Conservation (phyloP, 2,888 invertebrate species). For the Drosophila pseudotalamancana region DNA sequence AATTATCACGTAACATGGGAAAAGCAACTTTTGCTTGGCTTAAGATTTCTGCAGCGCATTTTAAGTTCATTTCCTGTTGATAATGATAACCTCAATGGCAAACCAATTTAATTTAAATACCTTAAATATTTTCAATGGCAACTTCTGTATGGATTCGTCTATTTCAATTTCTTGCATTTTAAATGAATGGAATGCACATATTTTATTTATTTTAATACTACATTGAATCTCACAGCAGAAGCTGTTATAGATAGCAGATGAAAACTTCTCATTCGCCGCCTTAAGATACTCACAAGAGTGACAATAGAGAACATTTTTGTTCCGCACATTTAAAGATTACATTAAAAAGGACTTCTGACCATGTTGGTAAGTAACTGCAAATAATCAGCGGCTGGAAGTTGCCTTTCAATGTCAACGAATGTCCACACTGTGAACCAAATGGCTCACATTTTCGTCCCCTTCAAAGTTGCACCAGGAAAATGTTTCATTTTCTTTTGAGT, state of each 20-base stretch:
- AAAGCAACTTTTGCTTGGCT: too few species aligned
- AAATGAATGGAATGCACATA: too few species aligned
- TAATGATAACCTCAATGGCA: too few species aligned
- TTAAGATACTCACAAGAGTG: constrained; percentile 29
- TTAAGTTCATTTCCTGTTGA: too few species aligned
- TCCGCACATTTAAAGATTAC: constrained; percentile 9
- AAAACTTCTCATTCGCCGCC: constrained; percentile 16
- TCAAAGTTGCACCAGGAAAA: constrained; percentile 4
- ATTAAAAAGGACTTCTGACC: constrained; percentile 27
- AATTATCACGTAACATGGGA: too few species aligned
- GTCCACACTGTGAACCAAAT: constrained; percentile 3
- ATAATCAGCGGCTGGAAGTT: constrained; percentile 43
- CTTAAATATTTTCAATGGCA: too few species aligned
- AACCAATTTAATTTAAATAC: too few species aligned
- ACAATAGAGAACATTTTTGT: constrained; percentile 45
- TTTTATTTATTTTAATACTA: too few species aligned
- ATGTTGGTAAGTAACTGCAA: too few species aligned
- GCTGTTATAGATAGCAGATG: constrained; percentile 32
- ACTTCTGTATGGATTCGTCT: too few species aligned
- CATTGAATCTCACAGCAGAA: constrained; percentile 23
- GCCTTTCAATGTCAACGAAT: constrained; percentile 24
- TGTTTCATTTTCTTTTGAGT: constrained; percentile 33
- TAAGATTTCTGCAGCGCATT: too few species aligned
- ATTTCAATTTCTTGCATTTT: too few species aligned
- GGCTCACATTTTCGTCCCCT: constrained; percentile 11